phyloP scores from a whole-genome alignment of 2,888 invertebrate genomes.

The Chrysolina oricalcia region DNA sequence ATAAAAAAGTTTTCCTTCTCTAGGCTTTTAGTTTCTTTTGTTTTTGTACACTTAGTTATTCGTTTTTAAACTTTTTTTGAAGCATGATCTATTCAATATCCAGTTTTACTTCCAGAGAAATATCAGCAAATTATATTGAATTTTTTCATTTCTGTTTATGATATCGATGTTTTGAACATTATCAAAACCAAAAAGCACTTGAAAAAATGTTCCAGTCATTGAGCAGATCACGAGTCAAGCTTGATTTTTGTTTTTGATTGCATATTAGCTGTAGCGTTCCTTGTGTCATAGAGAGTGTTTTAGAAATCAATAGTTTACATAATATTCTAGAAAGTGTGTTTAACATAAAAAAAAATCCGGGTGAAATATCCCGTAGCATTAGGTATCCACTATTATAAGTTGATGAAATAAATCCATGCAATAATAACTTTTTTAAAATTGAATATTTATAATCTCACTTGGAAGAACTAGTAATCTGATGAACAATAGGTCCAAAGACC shows the following conservation, averaged over 20 bases:
- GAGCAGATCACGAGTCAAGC: background rate
- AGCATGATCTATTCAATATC: background rate
- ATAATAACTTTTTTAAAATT: too few species aligned
- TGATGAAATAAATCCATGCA: too few species aligned
- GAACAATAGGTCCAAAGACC: too few species aligned
- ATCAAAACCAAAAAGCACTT: too few species aligned
- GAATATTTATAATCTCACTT: too few species aligned
- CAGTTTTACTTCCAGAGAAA: background rate
- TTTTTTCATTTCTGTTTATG: background rate
- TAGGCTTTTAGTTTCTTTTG: background rate
- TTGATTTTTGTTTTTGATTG: background rate
- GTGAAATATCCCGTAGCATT: too few species aligned
- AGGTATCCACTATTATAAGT: too few species aligned
- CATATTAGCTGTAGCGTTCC: background rate
- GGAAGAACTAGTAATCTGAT: too few species aligned
- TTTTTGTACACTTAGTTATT: background rate
- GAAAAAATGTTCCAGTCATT: background rate
- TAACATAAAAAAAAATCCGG: too few species aligned
- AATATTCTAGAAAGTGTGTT: too few species aligned
- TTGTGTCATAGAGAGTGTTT: background rate
- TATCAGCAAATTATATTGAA: background rate
- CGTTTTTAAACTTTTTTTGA: background rate
- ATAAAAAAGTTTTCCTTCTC: conserved; percentile 21
- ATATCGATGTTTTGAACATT: too few species aligned
- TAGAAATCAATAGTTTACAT: too few species aligned